phyloP scores from a whole-genome alignment of 1,140 invertebrate species.

The Drosophila arawakana region DNA sequence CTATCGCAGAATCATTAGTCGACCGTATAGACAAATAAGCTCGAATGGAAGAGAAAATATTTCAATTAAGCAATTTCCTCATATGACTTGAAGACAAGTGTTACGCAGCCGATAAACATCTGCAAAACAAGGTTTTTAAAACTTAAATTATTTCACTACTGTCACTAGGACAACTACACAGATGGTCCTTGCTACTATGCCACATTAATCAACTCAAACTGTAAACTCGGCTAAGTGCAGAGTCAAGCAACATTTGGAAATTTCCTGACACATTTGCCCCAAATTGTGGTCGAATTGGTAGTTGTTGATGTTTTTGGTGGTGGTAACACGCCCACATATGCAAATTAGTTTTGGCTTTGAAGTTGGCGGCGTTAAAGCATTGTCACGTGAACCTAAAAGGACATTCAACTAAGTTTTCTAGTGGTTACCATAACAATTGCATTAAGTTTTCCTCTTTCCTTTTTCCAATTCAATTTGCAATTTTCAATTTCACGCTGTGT shows the following conservation, averaged over 20 bases:
- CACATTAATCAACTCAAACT: constrained; percentile 58
- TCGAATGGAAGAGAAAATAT: too few relatives aligned
- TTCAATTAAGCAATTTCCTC: too few relatives aligned
- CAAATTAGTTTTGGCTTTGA: constrained; percentile 62
- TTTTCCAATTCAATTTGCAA: constrained; percentile 22
- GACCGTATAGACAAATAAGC: too few relatives aligned
- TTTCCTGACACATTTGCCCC: constrained; percentile 47
- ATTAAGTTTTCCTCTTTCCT: not conserved
- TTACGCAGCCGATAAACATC: not conserved
- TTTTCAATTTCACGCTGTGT: constrained; percentile 41
- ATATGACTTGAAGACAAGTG: too few relatives aligned
- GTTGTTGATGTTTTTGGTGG: not conserved
- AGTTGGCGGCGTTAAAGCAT: constrained; percentile 4
- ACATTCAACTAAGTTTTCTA: constrained; percentile 59
- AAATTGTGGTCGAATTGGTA: constrained; percentile 38
- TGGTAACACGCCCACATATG: constrained; percentile 59
- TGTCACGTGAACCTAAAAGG: constrained; percentile 45
- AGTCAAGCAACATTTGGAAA: constrained; percentile 59
- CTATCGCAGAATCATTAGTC: too few relatives aligned
- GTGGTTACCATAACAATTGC: constrained; percentile 21
- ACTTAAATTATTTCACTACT: constrained; percentile 21
- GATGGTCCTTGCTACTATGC: constrained; percentile 24
- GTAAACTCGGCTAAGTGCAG: constrained; percentile 32
- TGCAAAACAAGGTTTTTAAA: constrained; percentile 8
- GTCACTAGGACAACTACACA: not conserved